These are phyloP conservation scores for Chanos chanos DNA, from an alignment of 2,797 vertebrate species.

Conservation along the genomic window DNA sequence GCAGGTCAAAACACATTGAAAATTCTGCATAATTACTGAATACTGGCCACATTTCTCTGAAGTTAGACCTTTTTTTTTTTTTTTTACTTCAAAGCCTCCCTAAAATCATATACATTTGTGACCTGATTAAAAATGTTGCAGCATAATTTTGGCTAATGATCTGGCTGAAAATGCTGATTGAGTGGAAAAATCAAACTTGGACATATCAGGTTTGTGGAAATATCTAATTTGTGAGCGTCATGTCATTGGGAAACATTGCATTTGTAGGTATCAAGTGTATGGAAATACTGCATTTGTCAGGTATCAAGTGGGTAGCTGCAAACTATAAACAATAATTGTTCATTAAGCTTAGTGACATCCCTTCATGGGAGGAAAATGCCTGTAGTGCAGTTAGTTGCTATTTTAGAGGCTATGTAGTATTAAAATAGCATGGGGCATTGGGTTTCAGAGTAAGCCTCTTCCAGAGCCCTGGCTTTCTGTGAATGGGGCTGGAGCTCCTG, in stretches of 20 bases:
- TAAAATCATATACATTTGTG: too few relatives aligned
- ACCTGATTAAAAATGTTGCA: too few relatives aligned
- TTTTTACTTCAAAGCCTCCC: too few relatives aligned
- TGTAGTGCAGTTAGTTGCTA: constrained; percentile 65
- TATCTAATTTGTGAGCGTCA: too few relatives aligned
- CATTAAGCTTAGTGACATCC: constrained; percentile 61
- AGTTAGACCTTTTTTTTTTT: too few relatives aligned
- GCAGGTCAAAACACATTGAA: too few relatives aligned
- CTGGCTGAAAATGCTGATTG: too few relatives aligned
- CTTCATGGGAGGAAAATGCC: constrained; percentile 57
- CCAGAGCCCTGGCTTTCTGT: constrained; percentile 75
- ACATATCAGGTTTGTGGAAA: too few relatives aligned
- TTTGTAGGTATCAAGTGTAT: constrained; percentile 41
- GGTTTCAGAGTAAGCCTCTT: constrained; percentile 75
- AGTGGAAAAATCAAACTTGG: too few relatives aligned
- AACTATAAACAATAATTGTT: constrained; percentile 72
- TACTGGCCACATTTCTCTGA: too few relatives aligned
- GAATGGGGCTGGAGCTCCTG: constrained; percentile 75
- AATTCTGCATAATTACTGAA: too few relatives aligned
- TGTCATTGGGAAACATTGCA: background rate
- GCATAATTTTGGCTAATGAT: too few relatives aligned
- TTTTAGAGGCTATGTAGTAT: constrained; percentile 70
- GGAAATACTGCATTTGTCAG: constrained; percentile 71
- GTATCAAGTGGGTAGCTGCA: constrained; percentile 45
- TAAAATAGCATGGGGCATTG: constrained; percentile 72